Base-by-base conservation (phyloP, 2,113 vertebrate genomes). In the Fregetta grallaria region DNA sequence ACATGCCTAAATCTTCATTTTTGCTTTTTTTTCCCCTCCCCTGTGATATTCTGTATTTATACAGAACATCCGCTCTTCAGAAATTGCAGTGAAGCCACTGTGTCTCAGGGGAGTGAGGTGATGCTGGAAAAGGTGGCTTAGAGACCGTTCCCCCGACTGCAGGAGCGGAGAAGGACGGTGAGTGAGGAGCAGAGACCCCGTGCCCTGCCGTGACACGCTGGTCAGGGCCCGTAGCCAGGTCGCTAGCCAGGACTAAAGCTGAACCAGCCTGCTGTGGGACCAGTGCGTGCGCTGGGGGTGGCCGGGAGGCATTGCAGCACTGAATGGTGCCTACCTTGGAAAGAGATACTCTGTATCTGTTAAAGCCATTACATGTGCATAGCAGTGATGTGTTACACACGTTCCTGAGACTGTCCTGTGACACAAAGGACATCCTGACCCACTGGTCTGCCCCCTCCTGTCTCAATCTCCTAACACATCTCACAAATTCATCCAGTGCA, bases 181-280 rank as follows among this genome's bases (percentile, higher is more conserved):
- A 47, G 80, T 1, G 23, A 40, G 50, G 49, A 72, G 30, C 4
- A 10, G 89, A 65, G 40, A 5, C 27, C n/a, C n/a, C n/a, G n/a
- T n/a, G n/a, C 20, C 29, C 10, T 3, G 55, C 38, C 29, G 9
- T 9, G 2, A 7, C 1, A 1, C 45, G 3, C 12, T 2, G 0
- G 20, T 6, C 62, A 7, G 49, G 40, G 73, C 40, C 56, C 13
- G 27, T 5, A 2, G 4, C 2, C 45, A 7, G 62, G n/a, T 42
- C 7, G 1, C 11, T 19, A 8, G 47, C 26, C 22, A 23, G 50
- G 27, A 6, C 71, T 15, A 7, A 1, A 29, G 66, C 44, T 36
- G 29, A 3, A 58, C 17, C 59, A 27, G 74, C 44, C 38, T n/a
- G 49, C 56, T 63, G 56, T 0, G 18, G 91, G 49, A 8, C 6